phyloP scores from a whole-genome alignment of 2,113 vertebrate species.

The Ptilonorhynchus violaceus region DNA sequence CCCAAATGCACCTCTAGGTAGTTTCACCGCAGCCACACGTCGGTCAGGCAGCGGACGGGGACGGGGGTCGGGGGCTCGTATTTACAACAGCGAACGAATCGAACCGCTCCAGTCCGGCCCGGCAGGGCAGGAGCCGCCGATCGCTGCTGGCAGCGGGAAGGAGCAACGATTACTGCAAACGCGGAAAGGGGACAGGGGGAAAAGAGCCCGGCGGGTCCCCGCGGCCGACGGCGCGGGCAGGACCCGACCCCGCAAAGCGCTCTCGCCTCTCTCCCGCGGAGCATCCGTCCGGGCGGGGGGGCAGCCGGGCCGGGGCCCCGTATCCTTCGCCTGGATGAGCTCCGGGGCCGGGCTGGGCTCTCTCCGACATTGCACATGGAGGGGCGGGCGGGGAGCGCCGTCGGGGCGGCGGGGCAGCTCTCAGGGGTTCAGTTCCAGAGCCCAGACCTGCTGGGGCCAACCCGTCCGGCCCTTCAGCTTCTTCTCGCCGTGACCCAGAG shows the following conservation, averaged over 20 bases:
- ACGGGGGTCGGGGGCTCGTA: neutral
- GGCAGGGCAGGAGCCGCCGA: constrained; percentile 14
- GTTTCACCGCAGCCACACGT: constrained; percentile 75
- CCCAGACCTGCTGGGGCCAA: constrained; percentile 99
- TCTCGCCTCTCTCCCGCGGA: neutral
- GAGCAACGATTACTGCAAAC: neutral
- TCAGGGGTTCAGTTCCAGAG: constrained; percentile 94
- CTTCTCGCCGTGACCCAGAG: constrained; percentile 82
- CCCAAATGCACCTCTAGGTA: constrained; percentile 75
- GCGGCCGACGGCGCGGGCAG: neutral
- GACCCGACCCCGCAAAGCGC: neutral
- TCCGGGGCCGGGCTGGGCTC: neutral
- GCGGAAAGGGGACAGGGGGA: neutral
- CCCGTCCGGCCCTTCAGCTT: constrained; percentile 92
- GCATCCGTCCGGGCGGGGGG: neutral
- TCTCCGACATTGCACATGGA: constrained; percentile 46
- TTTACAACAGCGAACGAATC: constrained; percentile 49
- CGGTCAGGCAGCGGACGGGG: neutral
- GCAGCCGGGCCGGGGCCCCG: neutral
- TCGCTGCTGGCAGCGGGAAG: neutral
- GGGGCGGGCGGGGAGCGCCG: neutral
- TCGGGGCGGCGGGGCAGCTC: neutral
- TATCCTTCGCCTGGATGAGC: neutral
- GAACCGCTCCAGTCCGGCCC: neutral
- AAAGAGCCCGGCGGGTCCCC: neutral